Conservation (phyloP, 2,797 vertebrate species). For the Rhyacichthys aspro region DNA sequence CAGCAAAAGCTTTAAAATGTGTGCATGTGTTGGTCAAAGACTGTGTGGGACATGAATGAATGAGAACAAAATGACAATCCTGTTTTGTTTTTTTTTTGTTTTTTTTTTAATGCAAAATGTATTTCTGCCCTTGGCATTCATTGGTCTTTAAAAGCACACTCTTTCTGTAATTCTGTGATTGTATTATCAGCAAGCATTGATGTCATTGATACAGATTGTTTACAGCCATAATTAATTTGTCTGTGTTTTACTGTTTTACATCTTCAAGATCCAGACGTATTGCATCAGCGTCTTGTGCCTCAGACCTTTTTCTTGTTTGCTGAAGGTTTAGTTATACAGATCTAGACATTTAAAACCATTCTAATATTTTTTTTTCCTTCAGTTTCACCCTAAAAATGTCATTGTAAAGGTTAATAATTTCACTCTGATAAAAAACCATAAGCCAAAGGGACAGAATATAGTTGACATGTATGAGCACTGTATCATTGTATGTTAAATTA, state of each 20-base stretch:
- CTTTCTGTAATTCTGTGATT: conserved; percentile 65
- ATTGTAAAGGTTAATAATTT: no score
- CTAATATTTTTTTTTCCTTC: no score
- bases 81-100: conserved; percentile 50
- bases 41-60: conserved; percentile 16
- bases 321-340: neutral
- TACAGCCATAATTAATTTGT: conserved; percentile 20
- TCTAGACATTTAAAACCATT: neutral
- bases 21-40: conserved; percentile 24
- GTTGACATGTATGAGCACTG: conserved; percentile 12
- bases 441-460: conserved; percentile 15
- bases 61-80: conserved; percentile 73
- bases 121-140: conserved; percentile 77
- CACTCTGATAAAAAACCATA: neutral
- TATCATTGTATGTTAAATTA: conserved; percentile 44
- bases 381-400: no score
- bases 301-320: neutral
- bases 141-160: conserved; percentile 66
- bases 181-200: conserved; percentile 30
- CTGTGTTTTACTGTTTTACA: conserved; percentile 1
- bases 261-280: conserved; percentile 7
- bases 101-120: conserved; percentile 73
- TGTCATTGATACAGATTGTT: conserved; percentile 25
- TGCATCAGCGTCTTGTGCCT: neutral
- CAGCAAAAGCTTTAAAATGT: conserved; percentile 66